Conservation (phyloP, 2,113 vertebrate genomes). For the Andinoacara biseriatus region DNA sequence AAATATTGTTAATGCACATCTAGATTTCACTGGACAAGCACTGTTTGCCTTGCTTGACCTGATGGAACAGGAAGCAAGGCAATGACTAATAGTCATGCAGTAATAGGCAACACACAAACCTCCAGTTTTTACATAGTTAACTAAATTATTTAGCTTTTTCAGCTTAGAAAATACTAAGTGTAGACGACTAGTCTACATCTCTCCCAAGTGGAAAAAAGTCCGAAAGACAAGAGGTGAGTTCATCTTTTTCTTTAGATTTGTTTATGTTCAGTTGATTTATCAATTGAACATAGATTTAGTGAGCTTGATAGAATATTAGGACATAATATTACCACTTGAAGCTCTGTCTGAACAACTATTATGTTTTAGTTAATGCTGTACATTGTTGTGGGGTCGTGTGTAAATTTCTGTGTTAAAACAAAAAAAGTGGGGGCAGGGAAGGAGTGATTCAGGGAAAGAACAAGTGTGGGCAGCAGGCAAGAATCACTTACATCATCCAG, state of each 20-base stretch:
- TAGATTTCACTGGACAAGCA: not conserved
- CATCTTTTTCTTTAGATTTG: not conserved
- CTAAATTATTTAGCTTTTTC: not conserved
- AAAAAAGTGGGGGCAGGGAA: not conserved
- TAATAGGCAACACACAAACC: not conserved
- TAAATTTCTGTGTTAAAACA: not conserved
- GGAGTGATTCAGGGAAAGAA: not conserved
- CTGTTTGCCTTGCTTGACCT: not conserved
- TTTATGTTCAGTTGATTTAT: not conserved
- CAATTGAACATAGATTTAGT: not conserved
- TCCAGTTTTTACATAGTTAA: not conserved
- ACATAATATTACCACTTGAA: not conserved
- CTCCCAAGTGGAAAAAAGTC: not conserved
- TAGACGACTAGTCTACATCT: not conserved
- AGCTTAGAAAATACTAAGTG: not conserved
- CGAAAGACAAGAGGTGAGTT: not conserved
- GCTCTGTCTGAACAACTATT: not conserved
- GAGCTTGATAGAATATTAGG: not conserved
- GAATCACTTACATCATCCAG: conserved; percentile 59
- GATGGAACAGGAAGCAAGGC: not conserved
- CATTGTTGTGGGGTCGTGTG: conserved; percentile 36
- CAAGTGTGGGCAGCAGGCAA: not conserved
- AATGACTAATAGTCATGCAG: not conserved
- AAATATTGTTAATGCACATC: not conserved
- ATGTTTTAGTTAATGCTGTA: not conserved